A percentile compares a stretch with the other conserved stretches of the same genome.
Conservation (phyloP, 2,797 vertebrate species). For the Ispidina lecontei region DNA sequence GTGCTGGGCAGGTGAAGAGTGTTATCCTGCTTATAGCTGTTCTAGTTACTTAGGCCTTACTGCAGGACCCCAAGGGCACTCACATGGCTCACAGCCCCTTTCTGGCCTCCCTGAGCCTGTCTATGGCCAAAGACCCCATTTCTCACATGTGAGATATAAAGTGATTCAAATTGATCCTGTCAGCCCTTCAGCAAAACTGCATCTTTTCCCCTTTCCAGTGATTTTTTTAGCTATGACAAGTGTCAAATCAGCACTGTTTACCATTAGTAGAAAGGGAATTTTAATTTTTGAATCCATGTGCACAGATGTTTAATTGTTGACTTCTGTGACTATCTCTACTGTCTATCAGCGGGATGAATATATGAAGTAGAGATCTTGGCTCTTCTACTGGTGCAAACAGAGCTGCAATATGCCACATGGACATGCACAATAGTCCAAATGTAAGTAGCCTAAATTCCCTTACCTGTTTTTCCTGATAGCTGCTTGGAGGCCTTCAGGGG, state of each 20-base stretch:
- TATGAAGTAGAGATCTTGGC: background rate
- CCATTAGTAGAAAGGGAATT: background rate
- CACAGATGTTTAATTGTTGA: background rate
- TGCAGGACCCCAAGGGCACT: background rate
- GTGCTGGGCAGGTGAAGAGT: background rate
- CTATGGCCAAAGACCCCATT: background rate
- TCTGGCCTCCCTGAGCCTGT: background rate
- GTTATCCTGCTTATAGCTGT: background rate
- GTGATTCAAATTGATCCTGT: background rate
- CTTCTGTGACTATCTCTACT: background rate
- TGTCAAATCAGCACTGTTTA: background rate
- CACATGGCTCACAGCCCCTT: background rate
- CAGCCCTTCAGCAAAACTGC: background rate
- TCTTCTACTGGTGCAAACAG: background rate
- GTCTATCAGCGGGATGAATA: background rate
- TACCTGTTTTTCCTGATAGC: background rate
- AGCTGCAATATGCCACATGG: background rate
- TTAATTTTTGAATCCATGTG: background rate
- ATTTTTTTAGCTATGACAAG: background rate
- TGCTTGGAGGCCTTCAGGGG: background rate
- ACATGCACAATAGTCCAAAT: background rate
- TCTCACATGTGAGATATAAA: background rate
- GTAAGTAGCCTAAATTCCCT: background rate
- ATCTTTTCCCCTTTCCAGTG: background rate
- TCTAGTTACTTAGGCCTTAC: fast-evolving